Evolutionary conservation across 2,888 invertebrate species (phyloP).

Genomic region (Sipha maydis): DNA sequence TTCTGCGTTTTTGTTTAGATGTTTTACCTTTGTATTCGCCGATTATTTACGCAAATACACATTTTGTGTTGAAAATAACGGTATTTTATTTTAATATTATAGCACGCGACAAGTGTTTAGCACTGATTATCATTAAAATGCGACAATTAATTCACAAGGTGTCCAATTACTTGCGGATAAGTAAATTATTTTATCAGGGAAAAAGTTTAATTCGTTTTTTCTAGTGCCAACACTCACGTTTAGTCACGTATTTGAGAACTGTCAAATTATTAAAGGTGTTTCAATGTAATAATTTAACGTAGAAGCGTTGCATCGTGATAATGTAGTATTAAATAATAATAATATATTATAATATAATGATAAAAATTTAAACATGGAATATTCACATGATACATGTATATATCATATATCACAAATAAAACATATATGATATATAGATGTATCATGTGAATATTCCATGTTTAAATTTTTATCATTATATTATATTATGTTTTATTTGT

Average conservation of each 20-base stretch:
- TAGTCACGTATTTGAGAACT: slow-evolving; percentile 34
- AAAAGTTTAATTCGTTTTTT: slow-evolving; percentile 29
- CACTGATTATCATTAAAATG: not conserved
- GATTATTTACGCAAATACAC: not conserved
- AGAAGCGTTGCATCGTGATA: not conserved
- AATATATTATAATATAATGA: no score
- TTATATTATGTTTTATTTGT: no score
- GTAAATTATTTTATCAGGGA: slow-evolving; percentile 45
- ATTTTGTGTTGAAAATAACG: not conserved
- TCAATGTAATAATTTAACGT: not conserved
- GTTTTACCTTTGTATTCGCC: not conserved
- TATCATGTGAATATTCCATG: no score
- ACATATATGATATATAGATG: no score
- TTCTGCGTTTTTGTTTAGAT: not conserved
- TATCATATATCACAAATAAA: no score
- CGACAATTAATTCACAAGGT: slow-evolving; percentile 12
- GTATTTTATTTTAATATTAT: not conserved
- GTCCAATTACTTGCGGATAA: slow-evolving; percentile 49
- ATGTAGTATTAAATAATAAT: not conserved
- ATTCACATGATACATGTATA: no score
- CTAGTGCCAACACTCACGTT: slow-evolving; percentile 30
- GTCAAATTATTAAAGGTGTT: slow-evolving; percentile 21
- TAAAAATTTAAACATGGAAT: no score
- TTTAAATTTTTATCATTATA: no score
- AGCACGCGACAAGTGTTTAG: not conserved